phyloP scores from a whole-genome alignment of 2,113 vertebrate species.

The Mystacornis crossleyi region DNA sequence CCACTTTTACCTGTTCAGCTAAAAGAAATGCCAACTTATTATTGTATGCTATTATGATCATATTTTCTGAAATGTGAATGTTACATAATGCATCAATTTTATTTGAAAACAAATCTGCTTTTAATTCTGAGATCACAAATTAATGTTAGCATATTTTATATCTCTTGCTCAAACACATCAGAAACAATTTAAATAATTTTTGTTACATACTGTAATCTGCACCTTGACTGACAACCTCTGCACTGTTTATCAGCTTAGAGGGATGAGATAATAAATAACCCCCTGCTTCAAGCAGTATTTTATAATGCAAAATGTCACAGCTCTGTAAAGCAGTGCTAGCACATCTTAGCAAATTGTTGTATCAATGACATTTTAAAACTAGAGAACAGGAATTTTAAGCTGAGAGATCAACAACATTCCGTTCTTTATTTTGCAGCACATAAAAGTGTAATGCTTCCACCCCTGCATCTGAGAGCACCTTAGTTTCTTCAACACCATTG shows the following conservation, averaged over 20 bases:
- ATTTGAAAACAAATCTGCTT: neutral
- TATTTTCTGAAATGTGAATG: neutral
- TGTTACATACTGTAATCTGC: neutral
- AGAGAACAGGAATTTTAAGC: neutral
- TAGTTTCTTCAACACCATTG: neutral
- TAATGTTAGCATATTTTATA: neutral
- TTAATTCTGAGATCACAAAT: neutral
- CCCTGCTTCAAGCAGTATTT: neutral
- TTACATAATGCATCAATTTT: neutral
- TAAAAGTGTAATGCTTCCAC: neutral
- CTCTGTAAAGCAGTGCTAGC: neutral
- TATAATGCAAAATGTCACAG: neutral
- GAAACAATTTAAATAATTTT: neutral
- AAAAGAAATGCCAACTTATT: neutral
- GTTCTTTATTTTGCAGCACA: neutral
- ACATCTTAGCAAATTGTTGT: neutral
- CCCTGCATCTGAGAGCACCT: neutral
- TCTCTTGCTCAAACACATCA: neutral
- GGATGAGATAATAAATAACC: neutral
- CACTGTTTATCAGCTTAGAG: neutral
- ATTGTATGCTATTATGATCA: neutral
- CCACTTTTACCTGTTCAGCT: neutral
- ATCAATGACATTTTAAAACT: neutral
- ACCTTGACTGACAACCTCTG: neutral
- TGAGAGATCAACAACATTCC: neutral